Evolutionary conservation across 2,113 vertebrate species (phyloP).

Genomic region (Sinocyclocheilus anshuiensis): DNA sequence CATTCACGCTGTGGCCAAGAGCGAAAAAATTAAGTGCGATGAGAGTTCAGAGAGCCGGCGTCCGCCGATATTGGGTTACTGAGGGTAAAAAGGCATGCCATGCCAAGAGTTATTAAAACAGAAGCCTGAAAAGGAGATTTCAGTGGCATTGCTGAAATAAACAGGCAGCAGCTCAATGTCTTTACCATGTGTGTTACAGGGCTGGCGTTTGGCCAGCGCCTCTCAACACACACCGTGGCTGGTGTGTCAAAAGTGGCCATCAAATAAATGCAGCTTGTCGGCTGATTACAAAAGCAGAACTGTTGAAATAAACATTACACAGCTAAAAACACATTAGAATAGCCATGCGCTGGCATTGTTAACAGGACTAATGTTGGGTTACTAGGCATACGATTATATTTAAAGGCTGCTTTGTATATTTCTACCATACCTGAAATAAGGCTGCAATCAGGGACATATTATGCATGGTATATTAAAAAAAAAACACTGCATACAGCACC

Average conservation of each 20-base stretch:
- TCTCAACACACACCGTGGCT: conserved; percentile 53
- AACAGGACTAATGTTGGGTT: conserved; percentile 31
- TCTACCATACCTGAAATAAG: background rate
- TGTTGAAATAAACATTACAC: conserved; percentile 63
- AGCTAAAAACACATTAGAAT: conserved; percentile 49
- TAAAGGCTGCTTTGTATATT: conserved; percentile 8
- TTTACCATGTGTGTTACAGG: conserved; percentile 70
- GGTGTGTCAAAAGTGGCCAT: conserved; percentile 58
- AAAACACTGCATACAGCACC: background rate
- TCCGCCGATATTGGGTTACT: conserved; percentile 65
- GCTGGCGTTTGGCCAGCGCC: conserved; percentile 63
- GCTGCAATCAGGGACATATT: background rate
- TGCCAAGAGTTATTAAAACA: conserved; percentile 72
- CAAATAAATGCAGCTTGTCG: conserved; percentile 60
- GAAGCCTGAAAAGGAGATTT: conserved; percentile 63
- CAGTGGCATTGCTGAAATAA: conserved; percentile 61
- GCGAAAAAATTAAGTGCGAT: conserved; percentile 62
- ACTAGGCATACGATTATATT: conserved; percentile 35
- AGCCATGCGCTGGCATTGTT: conserved; percentile 36
- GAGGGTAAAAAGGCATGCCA: conserved; percentile 59
- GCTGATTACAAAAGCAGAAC: conserved; percentile 67
- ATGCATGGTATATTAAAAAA: background rate
- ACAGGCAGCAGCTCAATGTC: conserved; percentile 57
- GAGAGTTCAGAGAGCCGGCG: conserved; percentile 60
- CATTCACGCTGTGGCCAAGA: conserved; percentile 59